Conservation (phyloP, 2,888 invertebrate genomes). For the Calameuta pallipes region DNA sequence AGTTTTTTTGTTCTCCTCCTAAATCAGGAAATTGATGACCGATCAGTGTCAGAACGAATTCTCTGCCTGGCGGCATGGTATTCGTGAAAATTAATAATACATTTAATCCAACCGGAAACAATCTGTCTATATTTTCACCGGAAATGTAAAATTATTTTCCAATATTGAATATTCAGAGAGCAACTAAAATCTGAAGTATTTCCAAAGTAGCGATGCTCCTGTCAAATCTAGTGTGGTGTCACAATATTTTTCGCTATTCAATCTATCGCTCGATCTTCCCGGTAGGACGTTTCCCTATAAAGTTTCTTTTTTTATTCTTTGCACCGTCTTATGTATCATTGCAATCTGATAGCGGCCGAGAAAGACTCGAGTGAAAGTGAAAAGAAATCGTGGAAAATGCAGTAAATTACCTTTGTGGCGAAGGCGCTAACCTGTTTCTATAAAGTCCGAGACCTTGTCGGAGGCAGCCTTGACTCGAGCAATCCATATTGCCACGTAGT, state of each 20-base stretch:
- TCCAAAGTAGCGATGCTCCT: not conserved
- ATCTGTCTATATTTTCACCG: not conserved
- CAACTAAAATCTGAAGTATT: not conserved
- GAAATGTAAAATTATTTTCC: not conserved
- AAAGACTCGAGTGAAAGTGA: not conserved
- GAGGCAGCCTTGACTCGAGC: not conserved
- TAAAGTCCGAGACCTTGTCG: not conserved
- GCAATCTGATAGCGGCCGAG: not conserved
- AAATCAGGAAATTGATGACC: not conserved
- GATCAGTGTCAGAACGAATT: not conserved
- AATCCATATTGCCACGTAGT: not conserved
- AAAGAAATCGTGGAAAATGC: not conserved
- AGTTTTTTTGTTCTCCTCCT: not conserved
- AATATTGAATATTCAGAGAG: not conserved
- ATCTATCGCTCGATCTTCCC: not conserved
- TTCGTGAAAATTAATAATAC: not conserved
- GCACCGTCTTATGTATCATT: not conserved
- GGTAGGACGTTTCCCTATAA: not conserved
- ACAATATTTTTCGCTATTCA: not conserved
- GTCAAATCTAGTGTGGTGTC: not conserved
- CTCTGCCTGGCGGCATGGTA: not conserved
- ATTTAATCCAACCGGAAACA: not conserved
- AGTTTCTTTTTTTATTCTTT: not conserved
- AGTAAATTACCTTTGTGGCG: not conserved
- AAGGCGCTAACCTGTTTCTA: not conserved